Percentiles rank a stretch among this genome's conserved stretches.
Evolutionary conservation across 2,113 vertebrate species (phyloP).

Genomic region (Asarcornis scutulata): DNA sequence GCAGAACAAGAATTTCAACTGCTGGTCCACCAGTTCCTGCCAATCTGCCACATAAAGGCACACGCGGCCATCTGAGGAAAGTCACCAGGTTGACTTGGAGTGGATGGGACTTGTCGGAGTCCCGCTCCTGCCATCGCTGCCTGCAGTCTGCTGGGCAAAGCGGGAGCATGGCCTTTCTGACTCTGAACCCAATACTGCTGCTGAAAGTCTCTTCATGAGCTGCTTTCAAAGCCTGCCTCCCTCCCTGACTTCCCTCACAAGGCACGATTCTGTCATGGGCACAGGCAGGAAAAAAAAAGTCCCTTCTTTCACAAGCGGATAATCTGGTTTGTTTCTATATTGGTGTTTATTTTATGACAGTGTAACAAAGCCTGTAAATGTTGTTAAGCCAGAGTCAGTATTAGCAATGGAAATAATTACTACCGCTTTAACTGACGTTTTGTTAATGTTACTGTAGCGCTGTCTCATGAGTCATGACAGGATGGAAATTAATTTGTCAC

Average conservation of each 20-base stretch:
- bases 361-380: conserved; percentile 35
- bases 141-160: background rate
- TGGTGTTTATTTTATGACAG: conserved; percentile 57
- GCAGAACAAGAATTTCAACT: background rate
- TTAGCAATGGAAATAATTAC: conserved; percentile 69
- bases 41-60: background rate
- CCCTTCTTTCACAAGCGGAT: background rate
- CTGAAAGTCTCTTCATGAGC: background rate
- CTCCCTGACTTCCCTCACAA: background rate
- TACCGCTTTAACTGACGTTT: background rate
- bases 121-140: background rate
- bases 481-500: conserved; percentile 63
- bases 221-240: background rate
- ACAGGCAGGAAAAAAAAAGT: background rate
- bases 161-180: background rate
- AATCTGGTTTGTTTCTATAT: conserved; percentile 47
- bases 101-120: background rate
- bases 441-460: conserved; percentile 11
- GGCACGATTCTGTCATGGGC: background rate
- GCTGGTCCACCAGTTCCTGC: background rate
- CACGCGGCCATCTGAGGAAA: background rate
- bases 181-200: background rate
- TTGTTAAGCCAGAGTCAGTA: conserved; percentile 23
- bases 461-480: conserved; percentile 63
- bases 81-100: rapidly evolving